A percentile compares a stretch with the other conserved stretches of the same genome.
phyloP scores from a whole-genome alignment of 92 coral and sea anemone species.

The Heliopora coerulea region DNA sequence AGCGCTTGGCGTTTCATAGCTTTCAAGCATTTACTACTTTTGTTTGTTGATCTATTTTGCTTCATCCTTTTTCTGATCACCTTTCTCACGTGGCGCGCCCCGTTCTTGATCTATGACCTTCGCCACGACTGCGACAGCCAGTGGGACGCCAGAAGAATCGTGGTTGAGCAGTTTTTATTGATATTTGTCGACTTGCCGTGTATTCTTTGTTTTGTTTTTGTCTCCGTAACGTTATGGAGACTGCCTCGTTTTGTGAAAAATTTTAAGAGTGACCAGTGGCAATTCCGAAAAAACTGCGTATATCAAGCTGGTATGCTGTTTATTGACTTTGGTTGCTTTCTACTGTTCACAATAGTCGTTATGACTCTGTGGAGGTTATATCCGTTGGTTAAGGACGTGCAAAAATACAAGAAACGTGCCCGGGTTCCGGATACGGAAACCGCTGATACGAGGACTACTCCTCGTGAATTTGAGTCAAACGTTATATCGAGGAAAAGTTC shows the following conservation, averaged over 20 bases:
- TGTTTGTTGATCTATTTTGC: constrained; percentile 79
- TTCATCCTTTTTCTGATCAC: constrained; percentile 61
- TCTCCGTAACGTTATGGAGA: constrained; percentile 81
- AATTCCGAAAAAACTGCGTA: constrained; percentile 64
- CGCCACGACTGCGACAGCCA: constrained; percentile 52
- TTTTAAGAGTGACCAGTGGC: constrained; percentile 72
- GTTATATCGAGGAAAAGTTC: constrained; percentile 37
- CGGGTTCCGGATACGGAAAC: constrained; percentile 11
- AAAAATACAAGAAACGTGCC: constrained; percentile 64
- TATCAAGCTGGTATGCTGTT: constrained; percentile 68
- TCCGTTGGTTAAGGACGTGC: constrained; percentile 71
- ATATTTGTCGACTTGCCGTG: constrained; percentile 92
- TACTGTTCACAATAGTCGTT: constrained; percentile 59
- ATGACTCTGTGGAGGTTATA: constrained; percentile 84
- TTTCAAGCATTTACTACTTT: constrained; percentile 61
- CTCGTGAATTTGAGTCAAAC: too few relatives aligned
- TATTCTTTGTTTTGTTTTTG: constrained; percentile 73
- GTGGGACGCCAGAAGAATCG: constrained; percentile 60
- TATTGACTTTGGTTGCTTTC: constrained; percentile 72
- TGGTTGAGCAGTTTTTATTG: constrained; percentile 62
- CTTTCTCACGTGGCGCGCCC: constrained; percentile 83
- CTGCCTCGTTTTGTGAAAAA: constrained; percentile 80
- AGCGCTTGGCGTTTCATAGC: constrained; percentile 68
- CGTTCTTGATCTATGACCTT: constrained; percentile 58
- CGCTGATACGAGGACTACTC: constrained; percentile 4